Evolutionary conservation across 2,888 invertebrate species (phyloP).

Genomic region (Tanaodytes sp.): DNA sequence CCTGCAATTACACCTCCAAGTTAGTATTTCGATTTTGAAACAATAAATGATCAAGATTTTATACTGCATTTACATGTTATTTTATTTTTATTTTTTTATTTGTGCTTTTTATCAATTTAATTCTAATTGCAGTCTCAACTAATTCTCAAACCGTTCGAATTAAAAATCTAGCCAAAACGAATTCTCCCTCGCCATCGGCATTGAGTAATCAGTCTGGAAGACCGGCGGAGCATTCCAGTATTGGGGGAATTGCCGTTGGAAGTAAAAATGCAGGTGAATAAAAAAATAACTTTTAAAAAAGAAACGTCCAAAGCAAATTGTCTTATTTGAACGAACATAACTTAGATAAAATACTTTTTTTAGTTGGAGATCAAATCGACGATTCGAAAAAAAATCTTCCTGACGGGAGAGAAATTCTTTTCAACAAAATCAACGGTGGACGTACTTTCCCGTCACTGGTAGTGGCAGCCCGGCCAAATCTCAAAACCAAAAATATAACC

Average conservation of each 20-base stretch:
- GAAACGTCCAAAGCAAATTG: background rate
- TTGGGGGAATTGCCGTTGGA: slow-evolving; percentile 79
- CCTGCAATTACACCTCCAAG: background rate
- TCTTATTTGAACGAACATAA: no score
- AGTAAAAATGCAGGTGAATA: slow-evolving; percentile 64
- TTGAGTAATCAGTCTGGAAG: slow-evolving; percentile 71
- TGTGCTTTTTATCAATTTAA: slow-evolving; percentile 4
- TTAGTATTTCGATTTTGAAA: background rate
- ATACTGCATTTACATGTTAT: no score
- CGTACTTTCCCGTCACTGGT: slow-evolving; percentile 91
- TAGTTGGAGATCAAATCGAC: slow-evolving; percentile 67
- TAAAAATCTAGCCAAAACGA: slow-evolving; percentile 61
- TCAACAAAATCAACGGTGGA: slow-evolving; percentile 84
- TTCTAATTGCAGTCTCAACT: slow-evolving; percentile 56
- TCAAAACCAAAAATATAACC: slow-evolving; percentile 79
- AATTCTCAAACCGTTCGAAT: slow-evolving; percentile 61
- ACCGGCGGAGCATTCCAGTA: slow-evolving; percentile 82
- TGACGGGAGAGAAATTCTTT: slow-evolving; percentile 83
- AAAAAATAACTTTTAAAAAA: no score
- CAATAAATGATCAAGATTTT: no score
- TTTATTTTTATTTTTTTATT: background rate
- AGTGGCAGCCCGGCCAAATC: slow-evolving; percentile 86
- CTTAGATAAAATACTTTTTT: background rate
- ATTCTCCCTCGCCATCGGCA: slow-evolving; percentile 52
- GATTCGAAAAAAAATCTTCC: slow-evolving; percentile 79